Conservation (phyloP, 2,113 vertebrate genomes). For the Apteryx owenii region DNA sequence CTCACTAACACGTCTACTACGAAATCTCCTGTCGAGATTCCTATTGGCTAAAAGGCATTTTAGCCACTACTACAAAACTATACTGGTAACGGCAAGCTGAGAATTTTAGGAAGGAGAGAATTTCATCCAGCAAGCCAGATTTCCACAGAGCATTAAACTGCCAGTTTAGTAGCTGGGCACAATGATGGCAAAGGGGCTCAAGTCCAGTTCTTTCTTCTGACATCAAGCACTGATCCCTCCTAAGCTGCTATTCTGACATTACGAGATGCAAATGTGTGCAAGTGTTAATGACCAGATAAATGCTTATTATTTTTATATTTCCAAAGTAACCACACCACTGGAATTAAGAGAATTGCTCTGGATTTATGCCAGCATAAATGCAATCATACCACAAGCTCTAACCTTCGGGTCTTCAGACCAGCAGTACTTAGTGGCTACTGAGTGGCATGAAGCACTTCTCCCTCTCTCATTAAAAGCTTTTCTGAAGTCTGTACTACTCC, state of each 20-base stretch:
- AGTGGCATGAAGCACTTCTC: no score
- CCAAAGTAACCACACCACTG: background rate
- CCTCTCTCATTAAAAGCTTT: background rate
- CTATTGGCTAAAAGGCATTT: background rate
- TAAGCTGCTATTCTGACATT: background rate
- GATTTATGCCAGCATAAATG: background rate
- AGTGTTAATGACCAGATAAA: background rate
- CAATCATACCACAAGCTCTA: background rate
- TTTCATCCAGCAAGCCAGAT: background rate
- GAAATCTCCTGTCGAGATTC: background rate
- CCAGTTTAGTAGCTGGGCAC: background rate
- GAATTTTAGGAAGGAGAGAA: background rate
- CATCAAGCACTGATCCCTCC: background rate
- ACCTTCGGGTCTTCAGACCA: background rate
- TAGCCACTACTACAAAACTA: background rate
- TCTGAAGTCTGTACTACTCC: background rate
- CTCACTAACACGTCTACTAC: background rate
- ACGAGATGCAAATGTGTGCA: background rate
- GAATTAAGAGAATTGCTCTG: background rate
- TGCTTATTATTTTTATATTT: background rate
- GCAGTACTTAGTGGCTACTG: background rate
- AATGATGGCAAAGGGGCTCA: rapidly evolving
- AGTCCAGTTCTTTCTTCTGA: background rate
- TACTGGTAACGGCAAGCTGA: background rate
- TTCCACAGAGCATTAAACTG: background rate